A percentile compares a stretch with the other conserved stretches of the same genome.
Conservation (phyloP, 2,888 invertebrate genomes). For the Plutella xylostella region DNA sequence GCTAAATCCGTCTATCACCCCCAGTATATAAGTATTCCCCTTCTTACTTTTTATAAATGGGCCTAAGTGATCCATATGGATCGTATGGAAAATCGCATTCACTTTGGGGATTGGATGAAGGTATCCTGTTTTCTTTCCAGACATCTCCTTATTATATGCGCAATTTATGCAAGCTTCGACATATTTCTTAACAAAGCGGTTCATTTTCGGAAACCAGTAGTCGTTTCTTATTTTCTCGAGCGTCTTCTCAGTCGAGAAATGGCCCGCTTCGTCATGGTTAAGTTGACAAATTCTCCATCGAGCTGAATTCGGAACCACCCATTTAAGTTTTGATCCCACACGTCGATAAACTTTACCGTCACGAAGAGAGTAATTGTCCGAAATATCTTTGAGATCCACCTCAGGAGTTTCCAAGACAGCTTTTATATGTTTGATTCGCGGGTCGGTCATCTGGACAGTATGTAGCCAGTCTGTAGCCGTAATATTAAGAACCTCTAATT, state of each 20-base stretch:
- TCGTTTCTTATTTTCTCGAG: constrained; percentile 12
- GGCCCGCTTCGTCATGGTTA: constrained; percentile 18
- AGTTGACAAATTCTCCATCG: constrained; percentile 14
- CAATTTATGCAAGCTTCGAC: constrained; percentile 15
- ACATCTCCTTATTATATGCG: constrained; percentile 13
- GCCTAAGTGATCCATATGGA: constrained; percentile 17
- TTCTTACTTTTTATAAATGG: constrained; percentile 16
- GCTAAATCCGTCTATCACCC: constrained; percentile 16
- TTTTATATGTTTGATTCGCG: neutral
- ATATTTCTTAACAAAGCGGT: constrained; percentile 15
- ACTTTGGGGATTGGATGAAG: constrained; percentile 16
- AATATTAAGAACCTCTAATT: neutral
- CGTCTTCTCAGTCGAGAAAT: constrained; percentile 15
- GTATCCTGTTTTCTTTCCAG: constrained; percentile 9
- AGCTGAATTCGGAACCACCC: constrained; percentile 13
- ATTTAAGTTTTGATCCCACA: constrained; percentile 12
- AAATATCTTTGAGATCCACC: constrained; percentile 8
- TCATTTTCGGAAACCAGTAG: constrained; percentile 18
- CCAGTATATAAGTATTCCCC: constrained; percentile 13
- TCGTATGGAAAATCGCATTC: constrained; percentile 10
- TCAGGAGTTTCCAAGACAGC: neutral
- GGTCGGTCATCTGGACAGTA: neutral
- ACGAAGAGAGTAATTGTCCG: constrained; percentile 10
- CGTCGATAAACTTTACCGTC: constrained; percentile 10
- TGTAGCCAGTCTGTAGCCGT: neutral